Base-by-base conservation (phyloP, 1,140 invertebrate genomes). In the Drosophila dunni region DNA sequence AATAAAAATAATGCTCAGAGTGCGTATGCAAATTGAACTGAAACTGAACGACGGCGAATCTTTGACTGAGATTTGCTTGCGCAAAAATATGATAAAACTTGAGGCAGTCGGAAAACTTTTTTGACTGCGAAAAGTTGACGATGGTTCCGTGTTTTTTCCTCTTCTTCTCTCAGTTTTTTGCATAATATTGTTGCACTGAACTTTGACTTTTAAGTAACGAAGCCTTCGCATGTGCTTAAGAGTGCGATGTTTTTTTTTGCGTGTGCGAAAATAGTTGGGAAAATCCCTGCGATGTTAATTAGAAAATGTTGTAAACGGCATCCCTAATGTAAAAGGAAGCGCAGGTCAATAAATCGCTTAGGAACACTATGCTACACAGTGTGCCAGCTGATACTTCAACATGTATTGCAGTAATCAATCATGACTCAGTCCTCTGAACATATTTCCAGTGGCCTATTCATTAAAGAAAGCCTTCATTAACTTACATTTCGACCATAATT, bases 1-100 rank as follows among this genome's bases (percentile, higher is more conserved):
- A 89, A 89, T 89, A 89, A 89, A 89, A 89, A 89, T 89, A 89
- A 89, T 89, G 84, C 85, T 89, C 78, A 65, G 85, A 82, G 68
- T 83, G 84, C 82, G 84, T 89, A 89, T 89, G 84, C 84, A 89
- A 89, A 89, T 89, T 89, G 77, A 88, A 84, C 78, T 51, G 65
- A 78, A 58, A 70, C 68, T 51, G 70, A 60, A 69, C 61, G 64
- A 64, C 50, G 40, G 69, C 40, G 78, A 72, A 69, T 82, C 64
- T 76, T 78, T 72, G 33, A 61, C 79, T 65, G 82, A 82, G 82
- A 85, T 85, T 85, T 82, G 67, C 60, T 48, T 67, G 42, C 63
- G 82, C 71, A 79, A 81, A 88, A 88, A 84, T 89, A 88, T 88
- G 80, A 89, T 83, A 88, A 86, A 86, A 86, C 84, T 86, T 86